Conservation (phyloP, 2,797 vertebrate genomes). For the Aythya fuligula region DNA sequence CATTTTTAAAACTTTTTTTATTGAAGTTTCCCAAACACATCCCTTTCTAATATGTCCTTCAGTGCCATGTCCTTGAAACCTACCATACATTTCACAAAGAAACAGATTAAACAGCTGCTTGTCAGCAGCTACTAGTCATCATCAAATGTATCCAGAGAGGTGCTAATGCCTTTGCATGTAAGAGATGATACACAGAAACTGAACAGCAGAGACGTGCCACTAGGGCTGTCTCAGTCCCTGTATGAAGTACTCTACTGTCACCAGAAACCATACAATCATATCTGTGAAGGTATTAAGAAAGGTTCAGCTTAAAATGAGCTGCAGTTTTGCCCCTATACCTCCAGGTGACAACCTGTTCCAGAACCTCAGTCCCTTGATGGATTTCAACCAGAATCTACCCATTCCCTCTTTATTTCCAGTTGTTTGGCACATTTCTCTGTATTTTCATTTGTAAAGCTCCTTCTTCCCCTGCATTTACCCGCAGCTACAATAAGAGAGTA, state of each 20-base stretch:
- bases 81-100: neutral
- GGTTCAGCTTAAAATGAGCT: neutral
- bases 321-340: neutral
- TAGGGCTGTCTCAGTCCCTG: neutral
- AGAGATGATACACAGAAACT: neutral
- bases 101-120: neutral
- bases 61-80: neutral
- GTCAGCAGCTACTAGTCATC: neutral
- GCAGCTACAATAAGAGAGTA: slow-evolving; percentile 14
- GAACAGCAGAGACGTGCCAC: neutral
- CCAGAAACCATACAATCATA: neutral
- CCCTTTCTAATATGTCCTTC: neutral
- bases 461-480: neutral
- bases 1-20: neutral
- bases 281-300: neutral
- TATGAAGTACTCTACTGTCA: neutral
- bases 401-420: neutral
- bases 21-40: neutral
- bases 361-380: neutral
- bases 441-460: neutral
- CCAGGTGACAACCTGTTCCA: neutral
- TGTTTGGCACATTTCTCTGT: neutral
- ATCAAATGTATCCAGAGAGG: neutral
- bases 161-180: neutral
- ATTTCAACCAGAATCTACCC: neutral